These are phyloP conservation scores for rabbit (Oryctolagus cuniculus) DNA, from an alignment of 2,113 vertebrate species.

Conservation along the genomic window mOryCun1.1 NC_091436.1:149465501-149466000, in stretches of 20 bases:
- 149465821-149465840: background rate
- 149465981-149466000: too few relatives aligned
- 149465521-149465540: background rate
- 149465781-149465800: background rate
- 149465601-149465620: background rate
- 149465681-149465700: background rate
- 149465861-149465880: background rate
- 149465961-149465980: too few relatives aligned
- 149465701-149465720: background rate
- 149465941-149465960: background rate
- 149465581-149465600: background rate
- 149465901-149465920: constrained; percentile 32
- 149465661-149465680: background rate
- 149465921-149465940: background rate
- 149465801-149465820: background rate
- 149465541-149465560: background rate
- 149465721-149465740: background rate
- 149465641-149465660: background rate
- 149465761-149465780: background rate
- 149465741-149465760: background rate
- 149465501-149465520: background rate
- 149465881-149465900: background rate
- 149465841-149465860: background rate
- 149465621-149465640: background rate
- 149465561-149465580: background rate